Base-by-base conservation (phyloP, 1,140 invertebrate genomes). In the Caenorhabditis remanei region DNA sequence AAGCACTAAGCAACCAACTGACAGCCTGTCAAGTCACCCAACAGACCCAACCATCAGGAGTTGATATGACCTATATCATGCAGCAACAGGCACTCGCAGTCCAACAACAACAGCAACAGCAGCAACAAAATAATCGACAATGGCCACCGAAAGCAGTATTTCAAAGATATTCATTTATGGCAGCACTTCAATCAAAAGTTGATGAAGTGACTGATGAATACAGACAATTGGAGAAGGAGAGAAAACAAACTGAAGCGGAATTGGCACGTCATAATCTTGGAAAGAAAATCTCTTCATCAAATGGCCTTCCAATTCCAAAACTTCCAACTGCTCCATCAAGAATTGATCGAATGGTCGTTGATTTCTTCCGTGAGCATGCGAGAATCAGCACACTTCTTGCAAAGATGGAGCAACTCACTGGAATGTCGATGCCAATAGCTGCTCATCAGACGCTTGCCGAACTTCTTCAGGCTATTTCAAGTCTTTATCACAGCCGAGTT, bases 191-290 rank as follows among this genome's bases (percentile, higher is more conserved):
- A 79, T 46, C 46, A 21, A 79, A 79, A 79, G 71, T 79, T 24
- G 71, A 79, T 41, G 71, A 79, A 53, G 71, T 79, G 6, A 79
- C 71, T 40, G 96, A 96, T 84, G 96, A 96, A 90, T 96, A 96
- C 93, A 95, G 95, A 87, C 95, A 95, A 88, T 91, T 96, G 48
- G 96, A 96, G 91, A 95, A 96, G 85, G 96, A 96, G 92, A 93
- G 96, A 5, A 96, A 96, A 91, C 96, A 94, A 90, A 96, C 96
- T 6, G 96, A 97, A 91, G 96, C 96, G 4, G 95, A 96, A 84
- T 93, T 96, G 32, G 96, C 96, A 0, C 93, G 96, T 6, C 95
- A 96, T 88, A 96, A 96, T 92, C 95, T 96, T 13, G 96, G 96
- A 0, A 95, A 96, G 88, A 95, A 95, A 89, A 95, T 96, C 1